A percentile compares a stretch with the other conserved stretches of the same genome.
Evolutionary conservation across 1,140 invertebrate species (phyloP).

Genomic region (Hirudo medicinalis): DNA sequence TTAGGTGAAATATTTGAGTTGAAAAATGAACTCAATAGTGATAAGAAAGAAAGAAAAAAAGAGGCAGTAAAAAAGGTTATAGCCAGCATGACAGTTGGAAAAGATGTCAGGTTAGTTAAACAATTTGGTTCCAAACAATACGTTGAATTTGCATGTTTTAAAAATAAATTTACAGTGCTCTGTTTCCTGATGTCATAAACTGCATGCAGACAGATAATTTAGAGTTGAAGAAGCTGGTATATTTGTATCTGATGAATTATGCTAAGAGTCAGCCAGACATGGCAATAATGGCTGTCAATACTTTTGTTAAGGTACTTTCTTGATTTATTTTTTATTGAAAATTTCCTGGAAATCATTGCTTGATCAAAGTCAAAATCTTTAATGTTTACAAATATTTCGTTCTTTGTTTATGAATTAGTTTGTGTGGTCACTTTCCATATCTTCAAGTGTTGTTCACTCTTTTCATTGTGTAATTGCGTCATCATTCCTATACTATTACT

Average conservation of each 20-base stretch:
- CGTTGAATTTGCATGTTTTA: neutral
- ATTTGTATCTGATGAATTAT: conserved; percentile 99
- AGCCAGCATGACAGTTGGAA: conserved; percentile 98
- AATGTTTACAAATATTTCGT: neutral
- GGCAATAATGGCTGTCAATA: conserved; percentile 99
- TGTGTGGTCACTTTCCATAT: no score
- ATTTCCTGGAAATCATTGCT: no score
- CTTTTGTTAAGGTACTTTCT: conserved; percentile 86
- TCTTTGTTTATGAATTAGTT: no score
- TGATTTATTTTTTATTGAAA: neutral
- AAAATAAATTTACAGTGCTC: conserved; percentile 47
- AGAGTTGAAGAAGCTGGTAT: conserved; percentile 97
- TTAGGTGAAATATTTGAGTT: conserved; percentile 52
- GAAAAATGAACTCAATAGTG: conserved; percentile 96
- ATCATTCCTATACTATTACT: no score
- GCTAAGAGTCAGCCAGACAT: conserved; percentile 99
- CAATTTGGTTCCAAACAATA: neutral
- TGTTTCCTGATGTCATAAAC: conserved; percentile 98
- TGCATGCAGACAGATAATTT: conserved; percentile 99
- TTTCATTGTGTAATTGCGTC: no score
- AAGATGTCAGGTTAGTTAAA: conserved; percentile 48
- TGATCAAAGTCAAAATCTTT: no score
- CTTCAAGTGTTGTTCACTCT: no score
- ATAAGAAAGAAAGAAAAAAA: conserved; percentile 99
- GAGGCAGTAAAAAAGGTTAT: conserved; percentile 99